Conservation (phyloP, 2,113 vertebrate genomes). For the Lophura nycthemera region DNA sequence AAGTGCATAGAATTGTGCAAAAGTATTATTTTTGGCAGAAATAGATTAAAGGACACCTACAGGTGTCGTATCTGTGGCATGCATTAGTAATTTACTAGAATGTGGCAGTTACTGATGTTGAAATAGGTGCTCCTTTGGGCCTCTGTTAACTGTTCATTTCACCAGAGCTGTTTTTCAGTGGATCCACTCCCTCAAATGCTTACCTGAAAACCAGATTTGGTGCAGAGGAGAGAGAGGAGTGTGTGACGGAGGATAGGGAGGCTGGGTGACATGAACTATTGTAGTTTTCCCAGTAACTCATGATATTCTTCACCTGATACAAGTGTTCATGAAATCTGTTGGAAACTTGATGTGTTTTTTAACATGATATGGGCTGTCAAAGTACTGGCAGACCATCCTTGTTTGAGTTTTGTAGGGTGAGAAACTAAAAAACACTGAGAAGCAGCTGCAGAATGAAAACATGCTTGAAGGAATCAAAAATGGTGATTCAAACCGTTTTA, state of each 20-base stretch:
- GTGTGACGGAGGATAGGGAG: background rate
- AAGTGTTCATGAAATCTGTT: background rate
- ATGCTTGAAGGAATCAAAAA: background rate
- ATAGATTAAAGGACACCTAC: background rate
- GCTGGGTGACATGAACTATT: accelerated
- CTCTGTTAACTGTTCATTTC: background rate
- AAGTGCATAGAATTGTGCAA: background rate
- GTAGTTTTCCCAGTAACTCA: background rate
- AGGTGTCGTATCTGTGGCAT: background rate
- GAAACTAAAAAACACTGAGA: background rate
- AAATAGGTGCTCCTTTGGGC: background rate
- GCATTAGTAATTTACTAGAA: background rate
- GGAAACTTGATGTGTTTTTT: background rate
- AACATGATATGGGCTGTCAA: background rate
- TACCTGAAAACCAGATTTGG: background rate
- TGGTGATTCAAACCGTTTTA: background rate
- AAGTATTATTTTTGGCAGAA: background rate
- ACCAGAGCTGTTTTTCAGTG: background rate
- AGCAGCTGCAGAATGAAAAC: background rate
- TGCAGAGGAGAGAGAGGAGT: background rate
- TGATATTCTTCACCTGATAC: background rate
- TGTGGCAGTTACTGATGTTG: background rate
- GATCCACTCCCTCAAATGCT: background rate
- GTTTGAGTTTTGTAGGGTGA: background rate
- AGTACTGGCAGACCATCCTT: background rate